A percentile compares a stretch with the other conserved stretches of the same genome.
Evolutionary conservation across 2,113 vertebrate genomes (phyloP).

Genomic region (Pao palembangensis): DNA sequence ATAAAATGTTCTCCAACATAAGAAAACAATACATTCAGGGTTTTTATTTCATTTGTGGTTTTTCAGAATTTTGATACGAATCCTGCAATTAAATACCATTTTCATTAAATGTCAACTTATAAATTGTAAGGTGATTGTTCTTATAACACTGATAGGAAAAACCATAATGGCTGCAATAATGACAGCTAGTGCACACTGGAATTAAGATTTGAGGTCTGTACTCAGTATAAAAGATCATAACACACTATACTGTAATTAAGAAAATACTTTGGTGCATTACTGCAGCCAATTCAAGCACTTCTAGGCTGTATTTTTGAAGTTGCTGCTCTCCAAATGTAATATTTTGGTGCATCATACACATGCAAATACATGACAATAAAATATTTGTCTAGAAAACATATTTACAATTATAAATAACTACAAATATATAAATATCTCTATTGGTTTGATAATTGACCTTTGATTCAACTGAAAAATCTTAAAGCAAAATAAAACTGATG

Average conservation of each 20-base stretch:
- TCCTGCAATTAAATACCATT: no score
- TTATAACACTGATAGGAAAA: conserved; percentile 31
- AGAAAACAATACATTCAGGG: no score
- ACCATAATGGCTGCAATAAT: conserved; percentile 13
- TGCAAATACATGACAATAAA: conserved; percentile 25
- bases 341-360: conserved; percentile 8
- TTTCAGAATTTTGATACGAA: no score
- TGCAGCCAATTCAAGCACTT: conserved; percentile 2
- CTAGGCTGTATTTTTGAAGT: no score
- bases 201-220: conserved; percentile 6
- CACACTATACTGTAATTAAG: conserved; percentile 45
- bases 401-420: conserved; percentile 71
- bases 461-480: conserved; percentile 30
- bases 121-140: conserved; percentile 3
- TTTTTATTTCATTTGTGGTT: no score
- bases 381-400: conserved; percentile 59
- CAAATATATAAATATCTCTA: conserved; percentile 49
- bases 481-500: conserved; percentile 18
- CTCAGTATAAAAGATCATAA: conserved; percentile 2
- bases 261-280: conserved; percentile 10
- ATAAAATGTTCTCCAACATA: no score
- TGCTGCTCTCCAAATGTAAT: no score
- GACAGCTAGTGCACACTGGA: conserved; percentile 22
- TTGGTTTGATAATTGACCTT: conserved; percentile 47
- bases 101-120: background rate